These are phyloP conservation scores for Drosophila lini DNA, from an alignment of 1,140 invertebrate species.

Conservation along the genomic window DNA sequence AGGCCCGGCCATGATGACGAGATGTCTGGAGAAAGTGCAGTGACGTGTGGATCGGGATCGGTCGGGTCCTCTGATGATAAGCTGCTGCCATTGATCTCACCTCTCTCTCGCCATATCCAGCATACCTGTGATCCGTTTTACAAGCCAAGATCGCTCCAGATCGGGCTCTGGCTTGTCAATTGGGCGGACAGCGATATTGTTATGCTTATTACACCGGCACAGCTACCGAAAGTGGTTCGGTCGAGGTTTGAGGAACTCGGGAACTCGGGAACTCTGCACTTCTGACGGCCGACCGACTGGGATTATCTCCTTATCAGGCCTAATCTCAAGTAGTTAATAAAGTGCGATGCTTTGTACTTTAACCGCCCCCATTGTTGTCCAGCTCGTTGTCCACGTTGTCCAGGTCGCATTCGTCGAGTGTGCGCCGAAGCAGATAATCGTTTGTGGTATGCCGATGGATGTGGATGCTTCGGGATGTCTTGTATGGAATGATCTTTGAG, in stretches of 20 bases:
- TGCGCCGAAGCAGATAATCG: slow-evolving; percentile 78
- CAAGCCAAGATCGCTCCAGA: slow-evolving; percentile 64
- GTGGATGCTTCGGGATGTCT: slow-evolving; percentile 46
- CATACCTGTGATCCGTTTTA: slow-evolving; percentile 79
- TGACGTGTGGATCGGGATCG: slow-evolving; percentile 69
- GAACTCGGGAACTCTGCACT: slow-evolving; percentile 56
- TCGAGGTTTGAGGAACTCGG: not conserved
- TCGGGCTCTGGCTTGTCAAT: slow-evolving; percentile 70
- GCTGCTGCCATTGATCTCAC: slow-evolving; percentile 81
- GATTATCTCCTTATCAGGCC: slow-evolving; percentile 84
- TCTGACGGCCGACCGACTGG: slow-evolving; percentile 64
- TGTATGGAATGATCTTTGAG: slow-evolving; percentile 36
- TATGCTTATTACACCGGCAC: slow-evolving; percentile 80
- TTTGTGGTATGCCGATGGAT: slow-evolving; percentile 78
- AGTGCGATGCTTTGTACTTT: slow-evolving; percentile 83
- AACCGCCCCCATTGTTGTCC: slow-evolving; percentile 73
- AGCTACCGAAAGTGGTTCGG: slow-evolving; percentile 69
- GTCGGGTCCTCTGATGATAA: slow-evolving; percentile 36
- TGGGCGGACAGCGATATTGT: slow-evolving; percentile 83
- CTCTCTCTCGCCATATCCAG: slow-evolving; percentile 30
- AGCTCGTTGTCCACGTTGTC: slow-evolving; percentile 31
- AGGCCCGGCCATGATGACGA: slow-evolving; percentile 45
- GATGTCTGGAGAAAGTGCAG: slow-evolving; percentile 69
- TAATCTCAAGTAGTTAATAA: slow-evolving; percentile 85
- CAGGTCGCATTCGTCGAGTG: slow-evolving; percentile 59